Percentiles rank a stretch among this genome's conserved stretches.
Conservation (phyloP, 1,140 invertebrate genomes). For the Harlomillsia oculata region DNA sequence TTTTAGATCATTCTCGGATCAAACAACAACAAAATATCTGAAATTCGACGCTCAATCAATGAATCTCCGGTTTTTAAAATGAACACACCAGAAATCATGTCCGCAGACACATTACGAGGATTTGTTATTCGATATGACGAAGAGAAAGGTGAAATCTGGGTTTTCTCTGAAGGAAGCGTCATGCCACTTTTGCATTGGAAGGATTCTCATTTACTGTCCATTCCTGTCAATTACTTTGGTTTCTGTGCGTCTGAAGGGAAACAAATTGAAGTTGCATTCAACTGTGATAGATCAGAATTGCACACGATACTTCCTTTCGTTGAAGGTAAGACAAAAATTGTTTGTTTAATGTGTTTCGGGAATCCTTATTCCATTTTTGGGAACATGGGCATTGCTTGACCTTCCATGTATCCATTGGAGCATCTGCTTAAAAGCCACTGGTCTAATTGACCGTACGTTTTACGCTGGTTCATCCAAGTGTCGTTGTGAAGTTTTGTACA, state of each 20-base stretch:
- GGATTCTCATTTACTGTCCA: conserved; percentile 9
- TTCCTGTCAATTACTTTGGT: conserved; percentile 14
- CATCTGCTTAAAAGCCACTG: conserved; percentile 23
- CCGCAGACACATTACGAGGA: conserved; percentile 13
- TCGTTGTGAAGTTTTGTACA: conserved; percentile 33
- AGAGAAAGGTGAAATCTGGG: conserved; percentile 6
- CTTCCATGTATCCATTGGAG: conserved; percentile 13
- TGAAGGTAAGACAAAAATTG: conserved; percentile 1
- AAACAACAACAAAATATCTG: conserved; percentile 14
- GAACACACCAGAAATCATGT: conserved; percentile 21
- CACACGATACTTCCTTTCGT: background rate
- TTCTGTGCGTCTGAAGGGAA: conserved; percentile 6
- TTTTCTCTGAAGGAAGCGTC: conserved; percentile 18
- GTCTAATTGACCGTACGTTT: conserved; percentile 32
- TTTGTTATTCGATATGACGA: conserved; percentile 24
- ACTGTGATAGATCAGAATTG: conserved; percentile 17
- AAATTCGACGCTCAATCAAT: conserved; percentile 7
- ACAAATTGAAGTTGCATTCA: conserved; percentile 18
- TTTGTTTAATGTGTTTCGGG: background rate
- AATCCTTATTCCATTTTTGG: background rate
- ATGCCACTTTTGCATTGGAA: conserved; percentile 18
- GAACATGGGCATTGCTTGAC: background rate
- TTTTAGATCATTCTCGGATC: conserved; percentile 24
- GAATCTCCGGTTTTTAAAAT: conserved; percentile 2
- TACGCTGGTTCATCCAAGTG: conserved; percentile 17